phyloP scores from a whole-genome alignment of 2,888 invertebrate genomes.

The Mallateleia sp. region DNA sequence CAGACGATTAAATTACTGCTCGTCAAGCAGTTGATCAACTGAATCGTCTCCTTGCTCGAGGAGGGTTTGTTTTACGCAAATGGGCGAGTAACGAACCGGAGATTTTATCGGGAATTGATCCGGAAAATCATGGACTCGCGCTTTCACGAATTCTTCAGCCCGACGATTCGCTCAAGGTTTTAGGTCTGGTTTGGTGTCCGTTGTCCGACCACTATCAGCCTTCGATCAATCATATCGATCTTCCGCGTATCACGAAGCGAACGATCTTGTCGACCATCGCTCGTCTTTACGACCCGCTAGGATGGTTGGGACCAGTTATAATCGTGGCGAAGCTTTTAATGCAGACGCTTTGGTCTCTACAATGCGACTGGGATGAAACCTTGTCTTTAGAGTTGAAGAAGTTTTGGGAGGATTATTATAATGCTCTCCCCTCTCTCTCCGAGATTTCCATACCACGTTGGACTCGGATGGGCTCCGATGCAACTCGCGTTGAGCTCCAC shows the following conservation, averaged over 20 bases:
- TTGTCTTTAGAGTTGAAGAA: too few relatives aligned
- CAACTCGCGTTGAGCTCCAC: constrained; percentile 23
- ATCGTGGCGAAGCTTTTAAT: constrained; percentile 31
- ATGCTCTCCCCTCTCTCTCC: too few relatives aligned
- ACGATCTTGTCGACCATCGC: background rate
- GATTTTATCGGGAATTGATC: background rate
- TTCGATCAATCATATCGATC: background rate
- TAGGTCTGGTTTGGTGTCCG: constrained; percentile 20
- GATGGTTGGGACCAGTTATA: constrained; percentile 33
- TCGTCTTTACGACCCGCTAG: constrained; percentile 38
- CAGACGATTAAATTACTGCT: background rate
- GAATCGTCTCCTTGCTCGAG: background rate
- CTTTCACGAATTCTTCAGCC: background rate
- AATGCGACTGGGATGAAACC: constrained; percentile 48
- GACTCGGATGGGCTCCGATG: background rate
- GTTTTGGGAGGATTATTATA: background rate
- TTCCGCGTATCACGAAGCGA: background rate
- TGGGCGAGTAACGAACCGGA: constrained; percentile 16
- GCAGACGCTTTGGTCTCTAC: constrained; percentile 19
- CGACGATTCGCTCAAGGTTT: constrained; percentile 3
- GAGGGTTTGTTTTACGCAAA: background rate
- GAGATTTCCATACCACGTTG: background rate
- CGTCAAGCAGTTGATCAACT: background rate
- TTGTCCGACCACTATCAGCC: background rate
- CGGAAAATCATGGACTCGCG: constrained; percentile 20